Percentiles rank a stretch among this genome's conserved stretches.
phyloP scores from a whole-genome alignment of 2,888 invertebrate genomes.

The Lithophane ornitopus region DNA sequence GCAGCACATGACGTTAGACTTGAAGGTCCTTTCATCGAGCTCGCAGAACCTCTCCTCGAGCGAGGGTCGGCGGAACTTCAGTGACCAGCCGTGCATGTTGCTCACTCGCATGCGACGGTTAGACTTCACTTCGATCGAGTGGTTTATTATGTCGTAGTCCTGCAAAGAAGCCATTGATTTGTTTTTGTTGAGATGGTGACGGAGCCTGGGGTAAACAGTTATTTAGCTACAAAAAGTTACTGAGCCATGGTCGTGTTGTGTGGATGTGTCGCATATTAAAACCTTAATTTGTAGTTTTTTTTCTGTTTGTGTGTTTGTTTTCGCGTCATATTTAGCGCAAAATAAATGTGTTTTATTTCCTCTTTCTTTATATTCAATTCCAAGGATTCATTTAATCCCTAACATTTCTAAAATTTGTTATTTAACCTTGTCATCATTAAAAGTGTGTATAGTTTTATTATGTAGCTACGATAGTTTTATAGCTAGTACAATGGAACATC shows the following conservation, averaged over 20 bases:
- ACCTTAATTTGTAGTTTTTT: too few species aligned
- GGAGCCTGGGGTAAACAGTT: background rate
- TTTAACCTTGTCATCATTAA: background rate
- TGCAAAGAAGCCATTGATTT: slow-evolving; percentile 71
- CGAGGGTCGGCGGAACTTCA: slow-evolving; percentile 95
- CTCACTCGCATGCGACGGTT: slow-evolving; percentile 96
- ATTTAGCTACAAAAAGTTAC: background rate
- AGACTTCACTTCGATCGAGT: slow-evolving; percentile 96
- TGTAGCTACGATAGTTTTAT: background rate
- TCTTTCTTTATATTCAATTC: background rate
- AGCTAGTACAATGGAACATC: background rate
- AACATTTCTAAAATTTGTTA: background rate
- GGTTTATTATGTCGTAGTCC: slow-evolving; percentile 95
- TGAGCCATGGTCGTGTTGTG: background rate
- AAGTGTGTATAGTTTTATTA: background rate
- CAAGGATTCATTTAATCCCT: background rate
- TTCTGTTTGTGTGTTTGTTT: background rate
- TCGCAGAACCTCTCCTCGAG: slow-evolving; percentile 97
- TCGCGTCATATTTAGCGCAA: background rate
- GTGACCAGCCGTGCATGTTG: slow-evolving; percentile 96
- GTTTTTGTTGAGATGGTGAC: background rate
- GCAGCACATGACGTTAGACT: slow-evolving; percentile 98
- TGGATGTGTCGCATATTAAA: background rate
- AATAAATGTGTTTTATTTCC: background rate
- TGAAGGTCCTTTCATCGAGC: slow-evolving; percentile 97